Evolutionary conservation across 2,797 vertebrate genomes (phyloP), one percentile per base, ranked within the genome.

Genomic region (Brotula barbata): DNA sequence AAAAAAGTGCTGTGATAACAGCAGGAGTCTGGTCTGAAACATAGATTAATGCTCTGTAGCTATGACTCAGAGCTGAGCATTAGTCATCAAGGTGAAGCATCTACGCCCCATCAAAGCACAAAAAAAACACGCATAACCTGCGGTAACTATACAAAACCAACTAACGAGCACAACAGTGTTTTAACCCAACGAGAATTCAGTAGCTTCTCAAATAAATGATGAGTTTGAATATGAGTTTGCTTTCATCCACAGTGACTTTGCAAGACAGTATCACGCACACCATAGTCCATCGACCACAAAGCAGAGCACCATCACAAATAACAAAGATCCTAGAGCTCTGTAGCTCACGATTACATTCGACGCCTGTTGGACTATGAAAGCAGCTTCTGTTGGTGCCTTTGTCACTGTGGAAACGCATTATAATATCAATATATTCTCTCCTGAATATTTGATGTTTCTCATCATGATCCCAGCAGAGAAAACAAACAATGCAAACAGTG

Each of bases 11-110:
- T 40, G 25, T 2, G n/a, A 50, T 15, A 6, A 47, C 36, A 68
- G 55, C 6, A 11, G 22, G 28, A 46, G 58, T 47, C 62, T 69
- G 48, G 11, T 28, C n/a, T 8, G 62, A 71, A 64, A 64, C 71
- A 55, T 54, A 37, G 36, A 49, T 21, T 51, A 19, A 75, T 68
- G 64, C 53, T 47, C 72, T 23, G 51, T 59, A 50, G 60, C 68
- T 58, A 41, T 83, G 87, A 87, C 75, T 88, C 85, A 84, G 62
- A 28, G 47, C 31, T 65, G 51, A 75, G 49, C 40, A 63, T 84
- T 75, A 80, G 72, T 88, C 88, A 83, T 73, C 66, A 64, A 73
- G 65, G 70, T 80, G 56, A 78, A 72, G 33, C 63, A 51, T 34
- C 39, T 47, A 6, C 57, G 59, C 52, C 50, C 46, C 14, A 28